A percentile compares a stretch with the other conserved stretches of the same genome.
phyloP scores from a whole-genome alignment of 2,888 invertebrate species.

The Ctena decussata region DNA sequence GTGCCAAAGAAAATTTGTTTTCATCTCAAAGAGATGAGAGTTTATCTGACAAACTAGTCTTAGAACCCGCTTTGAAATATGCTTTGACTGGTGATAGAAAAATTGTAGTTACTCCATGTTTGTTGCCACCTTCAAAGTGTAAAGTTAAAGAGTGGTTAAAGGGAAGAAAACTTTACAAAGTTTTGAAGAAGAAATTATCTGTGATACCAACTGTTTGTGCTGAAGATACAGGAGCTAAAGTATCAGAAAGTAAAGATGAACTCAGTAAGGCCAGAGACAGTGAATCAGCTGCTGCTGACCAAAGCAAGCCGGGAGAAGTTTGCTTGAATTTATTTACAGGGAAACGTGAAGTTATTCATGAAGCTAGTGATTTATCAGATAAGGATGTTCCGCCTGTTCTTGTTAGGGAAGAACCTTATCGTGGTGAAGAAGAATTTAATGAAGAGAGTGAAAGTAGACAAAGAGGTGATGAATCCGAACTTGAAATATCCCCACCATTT shows the following conservation, averaged over 20 bases:
- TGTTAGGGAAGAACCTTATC: background rate
- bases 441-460: background rate
- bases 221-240: conserved; percentile 6
- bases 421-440: background rate
- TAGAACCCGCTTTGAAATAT: conserved; percentile 73
- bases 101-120: conserved; percentile 77
- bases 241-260: background rate
- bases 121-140: conserved; percentile 68
- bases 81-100: conserved; percentile 71
- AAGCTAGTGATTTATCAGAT: background rate
- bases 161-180: conserved; percentile 53
- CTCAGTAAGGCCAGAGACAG: background rate
- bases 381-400: background rate
- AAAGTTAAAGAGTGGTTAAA: conserved; percentile 69
- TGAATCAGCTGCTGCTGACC: background rate
- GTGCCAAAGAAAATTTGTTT: conserved; percentile 62
- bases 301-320: background rate
- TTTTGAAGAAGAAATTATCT: background rate
- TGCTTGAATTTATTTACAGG: conserved; percentile 54
- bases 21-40: conserved; percentile 61
- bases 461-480: background rate
- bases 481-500: background rate
- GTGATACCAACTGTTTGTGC: background rate
- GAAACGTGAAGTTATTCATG: conserved; percentile 25
- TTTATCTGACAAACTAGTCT: conserved; percentile 68